Evolutionary conservation across 2,797 vertebrate species (phyloP).

Genomic region (Australoheros facetus): DNA sequence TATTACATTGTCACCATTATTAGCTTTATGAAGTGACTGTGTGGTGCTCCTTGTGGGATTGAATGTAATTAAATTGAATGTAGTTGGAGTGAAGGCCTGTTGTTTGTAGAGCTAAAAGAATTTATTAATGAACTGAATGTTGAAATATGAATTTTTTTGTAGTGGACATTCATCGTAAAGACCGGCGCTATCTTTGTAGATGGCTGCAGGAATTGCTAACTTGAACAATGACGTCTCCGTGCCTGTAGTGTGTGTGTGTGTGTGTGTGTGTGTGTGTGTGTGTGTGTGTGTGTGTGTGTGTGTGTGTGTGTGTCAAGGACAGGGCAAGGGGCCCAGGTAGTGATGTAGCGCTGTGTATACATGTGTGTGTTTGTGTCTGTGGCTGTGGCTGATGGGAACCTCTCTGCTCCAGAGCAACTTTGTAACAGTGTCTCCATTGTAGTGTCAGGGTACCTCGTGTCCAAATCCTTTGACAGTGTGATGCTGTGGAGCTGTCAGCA

Average conservation of each 20-base stretch:
- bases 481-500: slow-evolving; percentile 74
- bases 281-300: background rate
- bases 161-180: background rate
- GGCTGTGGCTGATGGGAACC: slow-evolving; percentile 56
- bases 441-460: slow-evolving; percentile 68
- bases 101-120: slow-evolving; percentile 24
- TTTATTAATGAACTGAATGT: slow-evolving; percentile 36
- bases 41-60: slow-evolving; percentile 40
- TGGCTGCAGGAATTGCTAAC: background rate
- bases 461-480: slow-evolving; percentile 71
- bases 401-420: slow-evolving; percentile 63
- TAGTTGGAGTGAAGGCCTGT: slow-evolving; percentile 20
- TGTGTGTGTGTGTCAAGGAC: slow-evolving; percentile 7
- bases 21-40: slow-evolving; percentile 27
- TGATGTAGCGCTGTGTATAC: slow-evolving; percentile 11
- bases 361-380: slow-evolving; percentile 48
- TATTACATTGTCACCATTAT: slow-evolving; percentile 32
- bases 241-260: background rate
- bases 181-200: background rate
- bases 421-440: slow-evolving; percentile 66
- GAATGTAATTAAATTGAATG: slow-evolving; percentile 45
- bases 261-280: background rate
- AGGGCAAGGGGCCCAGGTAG: slow-evolving; percentile 1
- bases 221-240: background rate
- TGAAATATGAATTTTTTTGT: slow-evolving; percentile 17